Base-by-base conservation (phyloP, 2,113 vertebrate genomes). In the Thunnus maccoyii region DNA sequence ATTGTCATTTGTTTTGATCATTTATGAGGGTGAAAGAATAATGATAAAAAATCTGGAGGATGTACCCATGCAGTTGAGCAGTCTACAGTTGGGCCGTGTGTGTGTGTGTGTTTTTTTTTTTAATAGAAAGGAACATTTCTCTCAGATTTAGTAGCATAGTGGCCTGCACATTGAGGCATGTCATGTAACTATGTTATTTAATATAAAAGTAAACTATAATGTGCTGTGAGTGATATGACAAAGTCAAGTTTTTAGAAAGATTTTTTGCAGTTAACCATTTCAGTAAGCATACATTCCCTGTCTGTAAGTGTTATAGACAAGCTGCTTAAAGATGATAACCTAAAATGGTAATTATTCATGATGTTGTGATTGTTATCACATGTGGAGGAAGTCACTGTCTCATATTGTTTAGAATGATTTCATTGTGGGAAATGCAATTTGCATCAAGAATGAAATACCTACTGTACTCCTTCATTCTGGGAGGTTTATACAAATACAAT, bases 1-100 rank as follows among this genome's bases (percentile, higher is more conserved):
- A 93, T 88, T 94, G 93, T 94, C 93, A 93, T 95, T 94, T 93
- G 89, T 93, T 95, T 94, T 94, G 91, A 94, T 94, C 88, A 93
- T 95, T 94, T 93, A 77, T 88, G 86, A 88, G 90, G 92, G 91
- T 92, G 90, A 93, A 84, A 84, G 84, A 91, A 89, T 90, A 90
- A 88, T 86, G 85, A 88, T 87, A 80, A 82, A 88, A 87, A 91
- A 90, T 88, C 72, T 73, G 82, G 55, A 76, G 88, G 82, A 85
- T 82, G 86, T 88, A 85, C 51, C 88, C 79, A 84, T 90, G 89
- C 86, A 85, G 84, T 74, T 88, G 85, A 87, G 88, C 68, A 88
- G 88, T 86, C 81, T 85, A 64, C 84, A 79, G 82, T 73, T 74
- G 76, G 54, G 64, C 80, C 78, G 60, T 44, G 22, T 22, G 22